phyloP scores from a whole-genome alignment of 2,888 invertebrate genomes.

The Trilocha varians region DNA sequence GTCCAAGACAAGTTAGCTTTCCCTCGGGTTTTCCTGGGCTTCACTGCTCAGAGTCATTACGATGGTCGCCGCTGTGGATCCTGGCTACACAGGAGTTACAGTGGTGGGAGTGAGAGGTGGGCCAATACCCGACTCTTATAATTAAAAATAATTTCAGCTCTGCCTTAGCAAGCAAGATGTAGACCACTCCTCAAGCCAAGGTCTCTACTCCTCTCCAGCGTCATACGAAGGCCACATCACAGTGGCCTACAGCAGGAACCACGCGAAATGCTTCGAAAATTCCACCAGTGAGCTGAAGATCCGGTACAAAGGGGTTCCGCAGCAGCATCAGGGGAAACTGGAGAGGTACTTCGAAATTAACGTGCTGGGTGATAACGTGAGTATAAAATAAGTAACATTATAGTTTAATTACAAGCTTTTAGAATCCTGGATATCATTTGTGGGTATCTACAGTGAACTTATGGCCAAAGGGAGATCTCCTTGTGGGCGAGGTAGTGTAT shows the following conservation, averaged over 20 bases:
- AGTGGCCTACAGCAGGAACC: constrained; percentile 25
- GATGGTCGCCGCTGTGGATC: no score
- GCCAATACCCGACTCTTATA: no score
- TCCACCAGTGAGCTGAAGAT: constrained; percentile 31
- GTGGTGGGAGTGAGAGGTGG: no score
- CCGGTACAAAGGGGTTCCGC: constrained; percentile 35
- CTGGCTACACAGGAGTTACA: no score
- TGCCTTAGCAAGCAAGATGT: constrained; percentile 39
- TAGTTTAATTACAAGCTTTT: neutral
- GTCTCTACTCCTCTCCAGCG: constrained; percentile 36
- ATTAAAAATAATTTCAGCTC: constrained; percentile 35
- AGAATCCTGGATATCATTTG: no score
- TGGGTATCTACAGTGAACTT: no score
- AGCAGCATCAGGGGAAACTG: constrained; percentile 20
- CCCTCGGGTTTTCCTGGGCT: no score
- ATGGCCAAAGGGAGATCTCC: no score
- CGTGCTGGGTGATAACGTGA: constrained; percentile 41
- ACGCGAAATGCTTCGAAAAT: constrained; percentile 23
- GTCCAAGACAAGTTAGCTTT: no score
- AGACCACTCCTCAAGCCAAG: constrained; percentile 36
- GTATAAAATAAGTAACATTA: constrained; percentile 7
- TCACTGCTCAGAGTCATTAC: no score
- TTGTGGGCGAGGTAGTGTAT: no score
- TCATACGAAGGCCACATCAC: constrained; percentile 38
- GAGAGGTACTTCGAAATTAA: constrained; percentile 33